Base-by-base conservation (phyloP, 2,888 invertebrate species). In the Agrotis puta region DNA sequence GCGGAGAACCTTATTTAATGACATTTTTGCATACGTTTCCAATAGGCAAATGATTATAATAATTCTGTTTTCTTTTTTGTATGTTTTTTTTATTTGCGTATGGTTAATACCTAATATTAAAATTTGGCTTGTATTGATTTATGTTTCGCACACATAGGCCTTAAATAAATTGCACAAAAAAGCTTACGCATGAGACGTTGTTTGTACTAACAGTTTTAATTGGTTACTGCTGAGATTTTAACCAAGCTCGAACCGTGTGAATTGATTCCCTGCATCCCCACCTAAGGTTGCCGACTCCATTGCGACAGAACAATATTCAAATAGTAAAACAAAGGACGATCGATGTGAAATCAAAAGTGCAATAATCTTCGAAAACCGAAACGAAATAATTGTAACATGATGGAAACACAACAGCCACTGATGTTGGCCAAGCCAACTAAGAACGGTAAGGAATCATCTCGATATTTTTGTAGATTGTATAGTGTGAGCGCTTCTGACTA, bases 141-240 rank as follows among this genome's bases (percentile, higher is more conserved):
- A 33, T 56, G 18, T 33, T 4, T 33, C n/a, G 56, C 33, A 56
- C 57, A 45, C 50, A 14, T 9, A 39, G 27, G 27, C 48, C 22
- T 64, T 47, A n/a, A 27, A 57, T 3, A 56, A 45, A 24, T 51
- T 72, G 54, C 78, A 67, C 54, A 64, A 48, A 53, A 63, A 56
- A 51, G 77, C 79, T 79, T 78, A 11, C 24, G 78, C 78, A 78
- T 78, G 78, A 64, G 0, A 51, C 14, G 63, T 78, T 78, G 65
- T 69, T 66, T 59, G 54, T 27, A 74, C 75, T 79, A 79, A 79
- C 70, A 56, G 45, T 69, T 22, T 22, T 18, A 39, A 45, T 61
- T 47, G 43, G 16, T 43, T 22, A 47, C 24, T 45, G 39, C 22
- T 73, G 9, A 53, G 33, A 43, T 27, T 43, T 62, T 48, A 24